phyloP scores from a whole-genome alignment of 2,113 vertebrate species.

The Scomber japonicus region DNA sequence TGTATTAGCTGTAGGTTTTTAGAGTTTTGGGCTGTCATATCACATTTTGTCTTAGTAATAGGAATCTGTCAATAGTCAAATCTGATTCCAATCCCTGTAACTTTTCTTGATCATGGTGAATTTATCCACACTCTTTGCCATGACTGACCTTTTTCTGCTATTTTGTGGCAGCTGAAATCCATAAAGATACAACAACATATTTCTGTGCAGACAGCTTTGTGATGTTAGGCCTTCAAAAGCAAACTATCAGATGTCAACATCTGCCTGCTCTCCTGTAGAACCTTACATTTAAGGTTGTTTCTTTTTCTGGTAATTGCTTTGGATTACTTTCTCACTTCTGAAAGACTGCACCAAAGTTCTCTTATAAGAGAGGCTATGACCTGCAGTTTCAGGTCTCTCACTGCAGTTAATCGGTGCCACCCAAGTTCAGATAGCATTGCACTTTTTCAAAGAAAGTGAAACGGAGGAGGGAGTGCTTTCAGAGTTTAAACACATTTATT shows the following conservation, averaged over 20 bases:
- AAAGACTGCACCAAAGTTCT: not conserved
- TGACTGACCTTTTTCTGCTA: not conserved
- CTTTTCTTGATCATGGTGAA: not conserved
- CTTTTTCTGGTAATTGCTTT: not conserved
- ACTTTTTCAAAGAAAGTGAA: slow-evolving; percentile 18
- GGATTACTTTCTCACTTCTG: not conserved
- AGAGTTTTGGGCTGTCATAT: slow-evolving; percentile 1
- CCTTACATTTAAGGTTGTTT: not conserved
- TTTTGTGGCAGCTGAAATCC: not conserved
- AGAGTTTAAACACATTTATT: slow-evolving; percentile 2
- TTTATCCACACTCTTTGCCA: not conserved
- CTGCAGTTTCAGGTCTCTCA: slow-evolving; percentile 21
- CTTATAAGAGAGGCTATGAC: not conserved
- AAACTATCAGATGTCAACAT: not conserved
- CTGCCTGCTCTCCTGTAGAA: not conserved
- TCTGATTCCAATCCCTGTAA: not conserved
- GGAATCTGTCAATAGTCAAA: not conserved
- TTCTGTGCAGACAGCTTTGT: not conserved
- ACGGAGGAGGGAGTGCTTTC: not conserved
- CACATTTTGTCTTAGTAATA: not conserved
- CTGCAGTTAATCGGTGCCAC: slow-evolving; percentile 24
- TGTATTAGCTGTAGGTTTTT: not conserved
- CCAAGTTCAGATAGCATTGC: slow-evolving; percentile 15
- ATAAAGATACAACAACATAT: not conserved
- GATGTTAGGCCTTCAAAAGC: not conserved